phyloP scores from a whole-genome alignment of 1,140 invertebrate species.

The Drosophila parabipectinata region DNA sequence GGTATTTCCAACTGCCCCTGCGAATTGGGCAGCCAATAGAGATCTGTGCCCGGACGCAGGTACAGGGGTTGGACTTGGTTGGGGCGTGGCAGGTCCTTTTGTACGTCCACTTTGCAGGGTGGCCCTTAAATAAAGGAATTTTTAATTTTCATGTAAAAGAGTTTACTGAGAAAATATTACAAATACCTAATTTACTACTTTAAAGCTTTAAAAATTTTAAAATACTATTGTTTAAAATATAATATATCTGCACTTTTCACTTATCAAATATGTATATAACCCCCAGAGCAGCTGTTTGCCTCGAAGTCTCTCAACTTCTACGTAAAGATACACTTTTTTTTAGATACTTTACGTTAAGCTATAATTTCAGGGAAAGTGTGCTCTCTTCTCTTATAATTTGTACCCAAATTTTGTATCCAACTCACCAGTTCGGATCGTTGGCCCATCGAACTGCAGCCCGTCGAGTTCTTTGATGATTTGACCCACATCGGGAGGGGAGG shows the following conservation, averaged over 20 bases:
- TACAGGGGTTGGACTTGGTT: slow-evolving; percentile 66
- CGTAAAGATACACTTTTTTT: background rate
- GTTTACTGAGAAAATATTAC: no score
- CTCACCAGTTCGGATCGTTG: slow-evolving; percentile 32
- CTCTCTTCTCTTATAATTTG: background rate
- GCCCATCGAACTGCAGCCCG: slow-evolving; percentile 36
- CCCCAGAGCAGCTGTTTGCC: background rate
- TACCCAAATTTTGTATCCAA: background rate
- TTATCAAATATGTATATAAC: no score
- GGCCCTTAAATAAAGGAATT: slow-evolving; percentile 22
- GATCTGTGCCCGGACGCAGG: slow-evolving; percentile 44
- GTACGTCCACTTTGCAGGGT: slow-evolving; percentile 60
- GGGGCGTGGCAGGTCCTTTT: slow-evolving; percentile 52
- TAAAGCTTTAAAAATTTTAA: no score
- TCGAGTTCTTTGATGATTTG: slow-evolving; percentile 66
- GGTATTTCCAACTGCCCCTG: slow-evolving; percentile 57
- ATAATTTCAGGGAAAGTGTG: background rate
- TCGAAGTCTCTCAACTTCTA: background rate
- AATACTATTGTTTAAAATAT: no score
- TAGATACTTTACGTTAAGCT: background rate
- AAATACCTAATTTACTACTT: no score
- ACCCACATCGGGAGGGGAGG: slow-evolving; percentile 60
- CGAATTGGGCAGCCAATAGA: slow-evolving; percentile 67
- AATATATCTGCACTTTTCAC: no score
- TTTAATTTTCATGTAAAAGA: background rate